Conservation (phyloP, 2,113 vertebrate genomes). For the Poicephalus meyeri region DNA sequence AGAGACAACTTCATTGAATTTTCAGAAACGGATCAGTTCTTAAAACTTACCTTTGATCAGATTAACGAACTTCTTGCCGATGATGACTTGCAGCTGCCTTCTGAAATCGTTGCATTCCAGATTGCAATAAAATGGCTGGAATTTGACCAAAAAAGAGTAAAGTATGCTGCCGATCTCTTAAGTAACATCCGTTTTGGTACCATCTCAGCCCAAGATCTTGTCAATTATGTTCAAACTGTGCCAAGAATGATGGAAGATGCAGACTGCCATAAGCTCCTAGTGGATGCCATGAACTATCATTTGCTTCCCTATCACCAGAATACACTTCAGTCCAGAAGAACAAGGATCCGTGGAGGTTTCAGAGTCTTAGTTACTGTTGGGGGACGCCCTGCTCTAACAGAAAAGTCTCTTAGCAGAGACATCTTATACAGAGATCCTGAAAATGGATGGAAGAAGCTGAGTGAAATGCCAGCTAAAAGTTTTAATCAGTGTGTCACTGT, state of each 20-base stretch:
- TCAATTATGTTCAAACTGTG: slow-evolving; percentile 92
- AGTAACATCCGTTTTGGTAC: slow-evolving; percentile 95
- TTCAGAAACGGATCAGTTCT: slow-evolving; percentile 96
- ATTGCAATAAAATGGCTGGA: slow-evolving; percentile 98
- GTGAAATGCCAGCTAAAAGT: slow-evolving; percentile 97
- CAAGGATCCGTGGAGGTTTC: slow-evolving; percentile 93
- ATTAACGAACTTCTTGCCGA: slow-evolving; percentile 96
- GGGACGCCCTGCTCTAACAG: slow-evolving; percentile 92
- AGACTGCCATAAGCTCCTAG: slow-evolving; percentile 95
- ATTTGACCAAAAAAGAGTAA: slow-evolving; percentile 95
- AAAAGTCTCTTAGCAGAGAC: slow-evolving; percentile 98
- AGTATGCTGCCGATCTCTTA: slow-evolving; percentile 90
- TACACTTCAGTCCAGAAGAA: slow-evolving; percentile 95
- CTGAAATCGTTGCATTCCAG: slow-evolving; percentile 97
- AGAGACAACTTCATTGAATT: slow-evolving; percentile 98
- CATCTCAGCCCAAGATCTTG: slow-evolving; percentile 95
- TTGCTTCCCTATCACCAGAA: slow-evolving; percentile 97
- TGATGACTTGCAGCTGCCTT: slow-evolving; percentile 93
- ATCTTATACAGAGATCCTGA: slow-evolving; percentile 94
- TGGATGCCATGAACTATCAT: slow-evolving; percentile 99
- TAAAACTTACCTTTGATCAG: slow-evolving; percentile 98
- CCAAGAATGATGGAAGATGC: slow-evolving; percentile 98
- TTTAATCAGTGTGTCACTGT: slow-evolving; percentile 98
- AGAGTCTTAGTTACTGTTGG: slow-evolving; percentile 92
- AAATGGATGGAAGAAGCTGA: slow-evolving; percentile 92